phyloP scores from a whole-genome alignment of 2,888 invertebrate genomes.

The Rosalia funebris region DNA sequence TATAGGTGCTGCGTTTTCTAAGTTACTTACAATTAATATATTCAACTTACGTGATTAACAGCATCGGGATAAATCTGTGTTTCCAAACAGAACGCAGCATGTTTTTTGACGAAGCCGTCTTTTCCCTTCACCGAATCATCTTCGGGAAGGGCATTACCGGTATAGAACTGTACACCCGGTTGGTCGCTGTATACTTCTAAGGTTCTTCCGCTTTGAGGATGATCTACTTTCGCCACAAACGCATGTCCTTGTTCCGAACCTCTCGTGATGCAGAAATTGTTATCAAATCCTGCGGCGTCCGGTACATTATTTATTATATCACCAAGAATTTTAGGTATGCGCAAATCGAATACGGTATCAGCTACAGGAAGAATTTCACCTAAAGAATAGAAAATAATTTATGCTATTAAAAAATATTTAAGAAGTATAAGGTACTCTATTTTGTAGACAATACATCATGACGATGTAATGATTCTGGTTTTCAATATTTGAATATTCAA shows the following conservation, averaged over 20 bases:
- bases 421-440: too few species aligned
- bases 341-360: slow-evolving; percentile 79
- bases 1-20: too few species aligned
- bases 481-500: too few species aligned
- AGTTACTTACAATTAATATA: too few species aligned
- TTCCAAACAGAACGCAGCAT: slow-evolving; percentile 85
- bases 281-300: slow-evolving; percentile 77
- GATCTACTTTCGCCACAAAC: slow-evolving; percentile 74
- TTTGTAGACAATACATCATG: too few species aligned
- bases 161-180: slow-evolving; percentile 92
- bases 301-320: slow-evolving; percentile 75
- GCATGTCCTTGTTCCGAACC: slow-evolving; percentile 67
- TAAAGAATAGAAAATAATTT: slow-evolving; percentile 55
- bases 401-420: too few species aligned
- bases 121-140: slow-evolving; percentile 47
- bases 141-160: slow-evolving; percentile 79
- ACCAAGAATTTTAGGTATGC: slow-evolving; percentile 72
- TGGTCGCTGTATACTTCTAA: slow-evolving; percentile 83
- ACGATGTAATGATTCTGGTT: too few species aligned
- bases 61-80: slow-evolving; percentile 94
- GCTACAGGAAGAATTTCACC: slow-evolving; percentile 77
- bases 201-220: slow-evolving; percentile 72
- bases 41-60: slow-evolving; percentile 78
- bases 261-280: slow-evolving; percentile 81
- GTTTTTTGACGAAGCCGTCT: slow-evolving; percentile 49